Conservation (phyloP, 2,113 vertebrate species). For the Toxotes jaculatrix region DNA sequence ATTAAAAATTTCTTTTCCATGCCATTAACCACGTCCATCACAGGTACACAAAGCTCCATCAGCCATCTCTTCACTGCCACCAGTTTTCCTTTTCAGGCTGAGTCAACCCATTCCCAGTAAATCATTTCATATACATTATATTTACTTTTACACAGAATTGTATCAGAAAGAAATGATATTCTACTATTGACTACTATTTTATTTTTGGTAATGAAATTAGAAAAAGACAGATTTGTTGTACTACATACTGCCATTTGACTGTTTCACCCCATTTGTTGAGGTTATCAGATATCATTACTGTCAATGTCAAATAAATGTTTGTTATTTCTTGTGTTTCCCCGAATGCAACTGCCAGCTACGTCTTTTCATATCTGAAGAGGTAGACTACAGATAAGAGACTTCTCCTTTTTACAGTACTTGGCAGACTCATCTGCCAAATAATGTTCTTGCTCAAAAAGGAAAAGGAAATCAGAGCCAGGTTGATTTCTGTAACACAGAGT, state of each 20-base stretch:
- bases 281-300: not conserved
- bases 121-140: not conserved
- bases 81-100: not conserved
- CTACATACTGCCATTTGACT: too few species aligned
- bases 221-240: not conserved
- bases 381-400: slow-evolving; percentile 7
- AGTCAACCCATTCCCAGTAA: not conserved
- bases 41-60: not conserved
- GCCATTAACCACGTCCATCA: not conserved
- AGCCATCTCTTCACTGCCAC: not conserved
- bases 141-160: not conserved
- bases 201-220: not conserved
- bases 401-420: not conserved
- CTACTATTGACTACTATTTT: not conserved
- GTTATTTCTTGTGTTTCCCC: not conserved
- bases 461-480: slow-evolving; percentile 26
- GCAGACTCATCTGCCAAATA: not conserved
- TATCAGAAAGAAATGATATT: not conserved
- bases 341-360: not conserved
- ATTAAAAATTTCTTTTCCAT: not conserved
- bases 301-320: not conserved
- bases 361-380: not conserved
- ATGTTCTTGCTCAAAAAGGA: slow-evolving; percentile 20
- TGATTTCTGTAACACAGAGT: slow-evolving; percentile 6
- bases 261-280: not conserved